phyloP scores from a whole-genome alignment of 2,797 vertebrate genomes.

The Dallia pectoralis region DNA sequence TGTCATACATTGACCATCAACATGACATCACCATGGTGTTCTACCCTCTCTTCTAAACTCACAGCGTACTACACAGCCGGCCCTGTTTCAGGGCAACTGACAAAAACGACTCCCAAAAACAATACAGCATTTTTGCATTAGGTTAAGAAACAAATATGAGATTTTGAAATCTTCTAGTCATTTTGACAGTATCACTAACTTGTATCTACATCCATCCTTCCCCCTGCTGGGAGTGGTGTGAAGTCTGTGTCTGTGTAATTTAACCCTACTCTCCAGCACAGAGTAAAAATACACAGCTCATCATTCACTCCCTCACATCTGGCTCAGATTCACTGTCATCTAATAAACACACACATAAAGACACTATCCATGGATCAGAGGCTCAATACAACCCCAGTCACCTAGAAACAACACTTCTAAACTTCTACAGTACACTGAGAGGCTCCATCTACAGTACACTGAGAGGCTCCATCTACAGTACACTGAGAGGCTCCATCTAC shows the following conservation, averaged over 20 bases:
- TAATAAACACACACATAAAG: conserved; percentile 25
- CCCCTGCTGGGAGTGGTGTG: conserved; percentile 30
- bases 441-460: not conserved
- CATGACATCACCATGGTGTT: too few relatives aligned
- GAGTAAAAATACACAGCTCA: conserved; percentile 49
- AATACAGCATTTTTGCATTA: too few relatives aligned
- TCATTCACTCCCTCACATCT: conserved; percentile 48
- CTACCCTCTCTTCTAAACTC: too few relatives aligned
- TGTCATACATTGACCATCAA: too few relatives aligned
- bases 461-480: too few relatives aligned
- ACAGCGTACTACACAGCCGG: too few relatives aligned
- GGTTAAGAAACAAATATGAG: too few relatives aligned
- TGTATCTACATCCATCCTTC: not conserved
- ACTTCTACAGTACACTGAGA: not conserved
- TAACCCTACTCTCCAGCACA: conserved; percentile 34
- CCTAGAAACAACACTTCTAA: conserved; percentile 5
- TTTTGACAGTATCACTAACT: not conserved
- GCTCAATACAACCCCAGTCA: conserved; percentile 20
- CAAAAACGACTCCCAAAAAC: too few relatives aligned
- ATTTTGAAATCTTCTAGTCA: too few relatives aligned
- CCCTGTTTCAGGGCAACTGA: too few relatives aligned
- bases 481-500: too few relatives aligned
- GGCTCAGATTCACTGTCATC: conserved; percentile 39
- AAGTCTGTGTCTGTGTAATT: conserved; percentile 35
- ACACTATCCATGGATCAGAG: conserved; percentile 17